Percentiles rank a stretch among this genome's conserved stretches.
These are phyloP conservation scores for Dasyprocta punctata DNA, from an alignment of 2,113 vertebrate genomes.

Conservation along the genomic window DNA sequence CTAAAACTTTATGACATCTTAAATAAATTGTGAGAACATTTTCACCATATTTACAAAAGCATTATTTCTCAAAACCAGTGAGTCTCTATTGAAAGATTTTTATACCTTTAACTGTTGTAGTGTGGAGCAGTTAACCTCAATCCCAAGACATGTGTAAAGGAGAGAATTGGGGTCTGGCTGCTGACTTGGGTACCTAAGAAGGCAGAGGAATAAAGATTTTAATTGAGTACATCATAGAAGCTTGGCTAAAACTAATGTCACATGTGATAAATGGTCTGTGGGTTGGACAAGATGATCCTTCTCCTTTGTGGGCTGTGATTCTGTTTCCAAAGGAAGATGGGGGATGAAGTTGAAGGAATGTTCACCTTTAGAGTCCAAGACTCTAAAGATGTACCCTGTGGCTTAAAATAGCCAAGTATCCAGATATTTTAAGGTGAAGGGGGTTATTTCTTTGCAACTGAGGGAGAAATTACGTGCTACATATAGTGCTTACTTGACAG, in stretches of 20 bases:
- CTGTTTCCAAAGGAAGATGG: background rate
- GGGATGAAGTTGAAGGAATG: background rate
- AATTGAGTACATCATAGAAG: background rate
- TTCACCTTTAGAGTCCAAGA: background rate
- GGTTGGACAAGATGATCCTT: background rate
- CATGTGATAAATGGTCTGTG: too few relatives aligned
- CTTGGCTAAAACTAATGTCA: background rate
- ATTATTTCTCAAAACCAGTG: constrained; percentile 32
- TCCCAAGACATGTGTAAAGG: background rate
- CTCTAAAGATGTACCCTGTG: background rate
- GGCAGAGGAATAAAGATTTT: background rate
- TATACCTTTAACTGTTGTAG: background rate
- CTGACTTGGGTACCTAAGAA: background rate
- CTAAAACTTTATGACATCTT: constrained; percentile 57
- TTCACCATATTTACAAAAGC: constrained; percentile 28
- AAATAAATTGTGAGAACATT: constrained; percentile 57
- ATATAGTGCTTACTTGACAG: background rate
- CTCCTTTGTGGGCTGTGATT: background rate
- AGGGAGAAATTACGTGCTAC: background rate
- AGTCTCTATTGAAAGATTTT: background rate
- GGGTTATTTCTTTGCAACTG: background rate
- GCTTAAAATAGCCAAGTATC: background rate
- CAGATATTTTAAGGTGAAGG: background rate
- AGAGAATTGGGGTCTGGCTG: background rate
- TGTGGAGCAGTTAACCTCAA: background rate